Evolutionary conservation across 2,888 invertebrate genomes (phyloP).

Genomic region (Ormia ochracea): DNA sequence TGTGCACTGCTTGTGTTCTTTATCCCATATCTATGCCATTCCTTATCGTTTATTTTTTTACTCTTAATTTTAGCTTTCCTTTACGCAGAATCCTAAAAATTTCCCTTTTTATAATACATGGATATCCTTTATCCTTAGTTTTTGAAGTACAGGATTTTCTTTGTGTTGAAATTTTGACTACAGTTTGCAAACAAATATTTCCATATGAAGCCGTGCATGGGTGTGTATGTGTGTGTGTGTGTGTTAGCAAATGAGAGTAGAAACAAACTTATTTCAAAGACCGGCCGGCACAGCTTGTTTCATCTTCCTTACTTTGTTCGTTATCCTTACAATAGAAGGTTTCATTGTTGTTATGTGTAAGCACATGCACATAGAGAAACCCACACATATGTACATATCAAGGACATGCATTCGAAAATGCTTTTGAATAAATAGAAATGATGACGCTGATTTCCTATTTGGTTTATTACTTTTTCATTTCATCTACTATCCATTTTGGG

Average conservation of each 20-base stretch:
- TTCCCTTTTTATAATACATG: not conserved
- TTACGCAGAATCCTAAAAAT: constrained; percentile 25
- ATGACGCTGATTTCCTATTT: constrained; percentile 49
- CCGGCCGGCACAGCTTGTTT: constrained; percentile 59
- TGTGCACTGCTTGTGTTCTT: not conserved
- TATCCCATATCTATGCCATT: not conserved
- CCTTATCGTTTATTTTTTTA: not conserved
- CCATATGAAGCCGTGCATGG: too few species aligned
- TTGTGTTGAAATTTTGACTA: constrained; percentile 51
- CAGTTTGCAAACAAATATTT: not conserved
- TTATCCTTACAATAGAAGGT: constrained; percentile 48
- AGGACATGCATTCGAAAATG: constrained; percentile 2
- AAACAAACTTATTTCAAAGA: constrained; percentile 54
- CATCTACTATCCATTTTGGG: not conserved
- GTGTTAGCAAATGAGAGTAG: not conserved
- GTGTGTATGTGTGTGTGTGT: not conserved
- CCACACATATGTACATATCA: too few species aligned
- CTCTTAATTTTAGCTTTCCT: not conserved
- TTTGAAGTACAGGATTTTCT: constrained; percentile 44
- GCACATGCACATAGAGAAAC: not conserved
- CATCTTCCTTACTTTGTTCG: constrained; percentile 12
- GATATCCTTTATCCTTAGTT: constrained; percentile 36
- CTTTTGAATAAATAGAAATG: constrained; percentile 39
- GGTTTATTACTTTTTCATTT: constrained; percentile 11
- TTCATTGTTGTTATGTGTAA: constrained; percentile 18